These are phyloP conservation scores for Gyrodactylus salaris DNA, from an alignment of 1,140 invertebrate species.

Conservation along the genomic window DNA sequence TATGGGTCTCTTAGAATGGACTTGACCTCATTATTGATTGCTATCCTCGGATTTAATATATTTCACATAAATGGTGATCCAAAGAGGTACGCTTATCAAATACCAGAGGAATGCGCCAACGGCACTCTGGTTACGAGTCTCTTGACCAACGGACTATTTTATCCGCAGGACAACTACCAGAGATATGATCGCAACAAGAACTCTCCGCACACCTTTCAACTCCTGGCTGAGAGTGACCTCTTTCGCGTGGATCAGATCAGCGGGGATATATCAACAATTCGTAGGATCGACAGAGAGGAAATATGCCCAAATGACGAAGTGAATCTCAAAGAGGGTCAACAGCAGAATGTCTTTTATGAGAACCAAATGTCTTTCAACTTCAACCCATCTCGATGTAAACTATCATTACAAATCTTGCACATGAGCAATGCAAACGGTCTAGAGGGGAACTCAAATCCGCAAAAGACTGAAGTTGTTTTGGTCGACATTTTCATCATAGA, in stretches of 20 bases:
- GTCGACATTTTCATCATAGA: not conserved
- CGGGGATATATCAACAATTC: not conserved
- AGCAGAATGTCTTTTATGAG: not conserved
- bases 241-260: not conserved
- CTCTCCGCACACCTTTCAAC: not conserved
- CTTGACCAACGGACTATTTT: not conserved
- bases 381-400: not conserved
- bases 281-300: not conserved
- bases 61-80: too few species aligned
- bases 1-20: too few species aligned
- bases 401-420: not conserved
- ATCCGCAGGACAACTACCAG: not conserved
- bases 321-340: not conserved
- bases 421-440: not conserved
- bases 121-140: not conserved
- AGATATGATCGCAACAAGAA: too few species aligned
- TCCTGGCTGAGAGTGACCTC: not conserved
- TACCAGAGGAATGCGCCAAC: not conserved
- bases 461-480: not conserved
- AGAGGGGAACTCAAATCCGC: too few species aligned
- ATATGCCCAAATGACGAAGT: not conserved
- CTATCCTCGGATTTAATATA: too few species aligned
- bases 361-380: not conserved
- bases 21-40: too few species aligned
- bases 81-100: not conserved